Evolutionary conservation across 2,797 vertebrate genomes (phyloP).

Genomic region (Helostoma temminkii): DNA sequence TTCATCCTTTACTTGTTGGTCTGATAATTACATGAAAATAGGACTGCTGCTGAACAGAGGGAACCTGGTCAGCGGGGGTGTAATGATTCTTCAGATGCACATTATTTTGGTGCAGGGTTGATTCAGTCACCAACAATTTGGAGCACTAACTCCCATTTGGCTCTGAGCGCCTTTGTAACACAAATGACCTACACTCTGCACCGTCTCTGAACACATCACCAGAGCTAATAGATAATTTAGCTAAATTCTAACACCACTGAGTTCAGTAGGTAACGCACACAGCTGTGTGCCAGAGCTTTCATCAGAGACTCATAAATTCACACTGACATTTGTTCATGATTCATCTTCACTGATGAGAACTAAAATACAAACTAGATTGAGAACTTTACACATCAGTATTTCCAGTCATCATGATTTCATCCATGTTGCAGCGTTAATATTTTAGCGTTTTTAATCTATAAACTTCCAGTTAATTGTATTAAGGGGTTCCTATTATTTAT

Average conservation of each 20-base stretch:
- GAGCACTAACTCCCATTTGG: no score
- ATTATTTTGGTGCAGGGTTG: no score
- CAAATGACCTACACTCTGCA: no score
- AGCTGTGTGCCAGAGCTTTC: constrained; percentile 46
- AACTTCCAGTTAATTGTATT: neutral
- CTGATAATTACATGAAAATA: constrained; percentile 23
- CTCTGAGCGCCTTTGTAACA: no score
- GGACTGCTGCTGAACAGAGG: neutral
- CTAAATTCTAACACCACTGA: constrained; percentile 4
- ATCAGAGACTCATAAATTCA: constrained; percentile 57
- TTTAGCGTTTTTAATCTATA: constrained; percentile 5
- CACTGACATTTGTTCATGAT: constrained; percentile 44
- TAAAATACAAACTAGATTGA: constrained; percentile 24
- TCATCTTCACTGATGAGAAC: constrained; percentile 30
- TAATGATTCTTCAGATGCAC: no score
- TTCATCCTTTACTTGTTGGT: constrained; percentile 3
- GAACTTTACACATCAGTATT: constrained; percentile 16
- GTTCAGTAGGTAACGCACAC: constrained; percentile 17
- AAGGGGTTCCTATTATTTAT: neutral
- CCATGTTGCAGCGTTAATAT: constrained; percentile 15
- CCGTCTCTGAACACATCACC: no score
- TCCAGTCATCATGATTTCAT: constrained; percentile 24
- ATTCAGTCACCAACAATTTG: no score
- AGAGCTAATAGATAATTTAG: constrained; percentile 14
- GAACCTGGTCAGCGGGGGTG: neutral